Conservation (phyloP, 2,888 invertebrate species). For the Cephalotes varians region DNA sequence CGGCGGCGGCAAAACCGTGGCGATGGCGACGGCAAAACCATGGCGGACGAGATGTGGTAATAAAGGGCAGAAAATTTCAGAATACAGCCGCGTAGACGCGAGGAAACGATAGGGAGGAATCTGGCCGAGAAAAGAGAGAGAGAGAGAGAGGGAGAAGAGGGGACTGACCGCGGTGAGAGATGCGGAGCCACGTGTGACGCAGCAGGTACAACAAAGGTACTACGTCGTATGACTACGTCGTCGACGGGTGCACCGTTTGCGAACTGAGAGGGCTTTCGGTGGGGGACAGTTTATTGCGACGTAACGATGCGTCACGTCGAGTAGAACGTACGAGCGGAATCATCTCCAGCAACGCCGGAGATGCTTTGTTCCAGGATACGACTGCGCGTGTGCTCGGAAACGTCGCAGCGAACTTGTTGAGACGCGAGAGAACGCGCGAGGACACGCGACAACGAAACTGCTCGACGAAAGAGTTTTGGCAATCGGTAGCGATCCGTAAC, state of each 20-base stretch:
- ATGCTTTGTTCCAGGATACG: conserved; percentile 22
- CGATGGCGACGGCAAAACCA: neutral
- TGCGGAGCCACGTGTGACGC: conserved; percentile 45
- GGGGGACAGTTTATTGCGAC: conserved; percentile 9
- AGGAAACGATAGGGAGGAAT: conserved; percentile 15
- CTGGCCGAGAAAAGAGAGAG: neutral
- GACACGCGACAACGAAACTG: neutral
- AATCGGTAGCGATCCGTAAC: conserved; percentile 30
- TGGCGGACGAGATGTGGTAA: conserved; percentile 14
- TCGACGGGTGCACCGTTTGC: conserved; percentile 8
- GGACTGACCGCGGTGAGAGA: conserved; percentile 44
- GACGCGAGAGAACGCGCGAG: neutral
- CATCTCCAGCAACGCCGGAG: neutral
- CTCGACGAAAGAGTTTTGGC: neutral
- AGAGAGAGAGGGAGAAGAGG: conserved; percentile 25
- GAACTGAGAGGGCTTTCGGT: conserved; percentile 14
- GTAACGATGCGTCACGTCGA: conserved; percentile 22
- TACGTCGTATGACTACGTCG: conserved; percentile 45
- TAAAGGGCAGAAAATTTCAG: conserved; percentile 60
- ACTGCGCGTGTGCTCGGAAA: neutral
- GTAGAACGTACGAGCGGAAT: neutral
- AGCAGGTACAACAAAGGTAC: conserved; percentile 65
- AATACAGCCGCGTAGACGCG: conserved; percentile 39
- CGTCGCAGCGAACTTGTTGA: neutral
- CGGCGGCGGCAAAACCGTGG: neutral